phyloP scores from a whole-genome alignment of 2,888 invertebrate species.

The Torymus auratus region DNA sequence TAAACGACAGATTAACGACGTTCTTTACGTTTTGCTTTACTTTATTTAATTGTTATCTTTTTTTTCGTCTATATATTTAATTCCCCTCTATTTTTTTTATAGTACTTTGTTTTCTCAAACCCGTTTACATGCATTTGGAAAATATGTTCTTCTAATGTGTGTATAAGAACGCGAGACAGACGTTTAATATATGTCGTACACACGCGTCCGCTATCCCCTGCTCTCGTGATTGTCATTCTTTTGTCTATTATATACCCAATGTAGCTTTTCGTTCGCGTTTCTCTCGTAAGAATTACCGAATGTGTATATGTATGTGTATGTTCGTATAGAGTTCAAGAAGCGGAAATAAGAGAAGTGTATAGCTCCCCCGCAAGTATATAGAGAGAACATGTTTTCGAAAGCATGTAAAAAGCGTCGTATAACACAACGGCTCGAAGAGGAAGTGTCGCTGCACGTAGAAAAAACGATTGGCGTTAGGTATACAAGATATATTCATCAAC shows the following conservation, averaged over 20 bases:
- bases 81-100: constrained; percentile 4
- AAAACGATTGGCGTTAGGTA: no score
- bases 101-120: constrained; percentile 45
- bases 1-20: constrained; percentile 32
- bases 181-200: background rate
- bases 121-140: constrained; percentile 50
- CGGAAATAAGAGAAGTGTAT: background rate
- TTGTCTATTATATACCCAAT: constrained; percentile 5
- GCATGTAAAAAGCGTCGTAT: constrained; percentile 38
- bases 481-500: no score
- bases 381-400: constrained; percentile 55
- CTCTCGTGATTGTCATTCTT: constrained; percentile 53
- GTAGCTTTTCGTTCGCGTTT: background rate
- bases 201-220: constrained; percentile 14
- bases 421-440: constrained; percentile 4
- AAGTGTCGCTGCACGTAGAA: background rate
- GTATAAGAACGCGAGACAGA: background rate
- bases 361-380: background rate
- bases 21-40: background rate
- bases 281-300: no score
- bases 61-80: background rate
- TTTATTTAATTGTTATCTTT: constrained; percentile 15
- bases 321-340: background rate
- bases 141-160: constrained; percentile 50
- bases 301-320: no score